A percentile compares a stretch with the other conserved stretches of the same genome.
Evolutionary conservation across 1,140 invertebrate species (phyloP).

Genomic region (Heliconius hewitsoni): DNA sequence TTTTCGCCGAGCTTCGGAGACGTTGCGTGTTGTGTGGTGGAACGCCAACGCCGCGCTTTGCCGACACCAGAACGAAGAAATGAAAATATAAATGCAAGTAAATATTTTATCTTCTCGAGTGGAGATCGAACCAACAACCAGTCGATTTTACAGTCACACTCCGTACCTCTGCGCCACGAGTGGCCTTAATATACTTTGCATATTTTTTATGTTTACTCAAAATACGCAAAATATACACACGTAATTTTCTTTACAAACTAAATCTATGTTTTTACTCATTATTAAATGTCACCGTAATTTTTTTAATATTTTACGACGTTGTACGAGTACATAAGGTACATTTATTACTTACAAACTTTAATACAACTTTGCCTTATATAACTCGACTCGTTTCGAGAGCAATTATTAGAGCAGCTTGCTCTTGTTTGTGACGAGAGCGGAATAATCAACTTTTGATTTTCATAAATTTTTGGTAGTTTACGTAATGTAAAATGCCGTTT

Average conservation of each 20-base stretch:
- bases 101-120: too few relatives aligned
- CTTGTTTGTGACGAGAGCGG: conserved; percentile 54
- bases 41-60: too few relatives aligned
- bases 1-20: too few relatives aligned
- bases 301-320: not conserved
- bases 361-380: conserved; percentile 48
- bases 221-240: too few relatives aligned
- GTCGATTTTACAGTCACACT: too few relatives aligned
- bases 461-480: conserved; percentile 59
- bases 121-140: too few relatives aligned
- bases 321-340: not conserved
- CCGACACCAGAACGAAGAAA: too few relatives aligned
- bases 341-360: not conserved
- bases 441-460: conserved; percentile 60
- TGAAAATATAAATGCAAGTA: too few relatives aligned
- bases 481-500: conserved; percentile 50
- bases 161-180: too few relatives aligned
- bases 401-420: conserved; percentile 63
- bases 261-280: not conserved
- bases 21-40: too few relatives aligned
- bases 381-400: conserved; percentile 44
- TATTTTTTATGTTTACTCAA: too few relatives aligned
- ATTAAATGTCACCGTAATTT: not conserved
- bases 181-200: too few relatives aligned
- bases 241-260: not conserved